phyloP scores from a whole-genome alignment of 2,888 invertebrate genomes.

The Protodeltote pygarga region DNA sequence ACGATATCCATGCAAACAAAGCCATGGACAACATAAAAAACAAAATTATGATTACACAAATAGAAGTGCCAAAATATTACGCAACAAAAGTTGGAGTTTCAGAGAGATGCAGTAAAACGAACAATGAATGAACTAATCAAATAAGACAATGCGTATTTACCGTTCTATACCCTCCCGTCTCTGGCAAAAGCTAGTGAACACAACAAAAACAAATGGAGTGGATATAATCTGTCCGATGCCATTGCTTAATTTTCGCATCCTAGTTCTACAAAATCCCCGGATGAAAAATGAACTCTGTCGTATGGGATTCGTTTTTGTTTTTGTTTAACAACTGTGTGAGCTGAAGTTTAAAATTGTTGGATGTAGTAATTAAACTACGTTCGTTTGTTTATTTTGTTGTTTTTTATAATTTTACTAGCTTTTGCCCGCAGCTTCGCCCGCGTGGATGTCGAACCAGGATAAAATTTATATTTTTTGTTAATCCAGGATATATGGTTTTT shows the following conservation, averaged over 20 bases:
- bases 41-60: constrained; percentile 14
- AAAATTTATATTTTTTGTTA: too few relatives aligned
- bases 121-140: constrained; percentile 31
- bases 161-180: constrained; percentile 8
- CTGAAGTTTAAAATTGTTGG: background rate
- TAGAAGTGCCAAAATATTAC: constrained; percentile 1
- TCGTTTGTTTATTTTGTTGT: too few relatives aligned
- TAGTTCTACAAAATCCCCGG: constrained; percentile 5
- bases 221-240: constrained; percentile 31
- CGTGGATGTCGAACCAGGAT: too few relatives aligned
- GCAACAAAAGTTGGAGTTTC: constrained; percentile 2
- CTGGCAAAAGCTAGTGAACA: constrained; percentile 10
- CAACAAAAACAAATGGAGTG: constrained; percentile 31
- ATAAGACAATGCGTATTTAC: constrained; percentile 19
- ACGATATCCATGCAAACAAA: too few relatives aligned
- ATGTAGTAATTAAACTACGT: too few relatives aligned
- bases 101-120: constrained; percentile 27
- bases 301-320: constrained; percentile 13
- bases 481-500: too few relatives aligned
- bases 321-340: constrained; percentile 3
- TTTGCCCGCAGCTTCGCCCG: too few relatives aligned
- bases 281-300: constrained; percentile 25
- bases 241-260: constrained; percentile 33
- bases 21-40: background rate
- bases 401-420: too few relatives aligned